Evolutionary conservation across 2,797 vertebrate genomes (phyloP), one percentile per base, ranked within the genome.

Genomic region (Sebastes miniatus): DNA sequence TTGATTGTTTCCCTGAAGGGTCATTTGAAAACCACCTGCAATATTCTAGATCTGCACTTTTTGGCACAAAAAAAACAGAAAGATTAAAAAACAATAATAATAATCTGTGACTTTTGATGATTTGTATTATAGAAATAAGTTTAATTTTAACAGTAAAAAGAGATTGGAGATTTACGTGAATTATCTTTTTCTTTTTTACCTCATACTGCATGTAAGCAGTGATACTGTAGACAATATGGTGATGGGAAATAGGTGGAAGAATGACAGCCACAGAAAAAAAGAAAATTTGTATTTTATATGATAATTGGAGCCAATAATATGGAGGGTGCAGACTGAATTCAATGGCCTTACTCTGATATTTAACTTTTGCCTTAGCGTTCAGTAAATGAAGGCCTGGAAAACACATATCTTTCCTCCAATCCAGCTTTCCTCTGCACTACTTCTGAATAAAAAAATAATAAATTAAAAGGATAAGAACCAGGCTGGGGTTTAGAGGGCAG

Each of bases 401-500:
- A 34, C 36, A 8, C 36, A 8, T 25, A 3, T 9, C 13, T 66
- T 65, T 69, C n/a, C 18, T 67, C 59, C 6, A 25, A n/a, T 77
- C 25, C 39, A 62, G 10, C 36, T 31, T 57, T 31, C 27, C 16
- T 32, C 27, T 34, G 14, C 4, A 6, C 31, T 67, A 8, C 32
- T 27, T 61, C 27, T 77, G 59, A 58, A 61, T 59, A 27, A 66
- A 32, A 32, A 32, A 4, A 24, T 56, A 69, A 24, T 29, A 67
- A 80, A 80, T 63, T 22, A 81, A 72, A 80, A 20, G 11, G 25
- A 80, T 70, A 65, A 79, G 20, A 65, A 56, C 27, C 7, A 43
- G 14, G 8, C n/a, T 67, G 32, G 16, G 20, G 50, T 74, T 72
- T 47, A 73, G n/a, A 66, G 18, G 34, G 29, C 32, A 47, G 18